Evolutionary conservation across 2,888 invertebrate species (phyloP), one percentile per base, ranked within the genome.

Genomic region (Enchytraeus crypticus): DNA sequence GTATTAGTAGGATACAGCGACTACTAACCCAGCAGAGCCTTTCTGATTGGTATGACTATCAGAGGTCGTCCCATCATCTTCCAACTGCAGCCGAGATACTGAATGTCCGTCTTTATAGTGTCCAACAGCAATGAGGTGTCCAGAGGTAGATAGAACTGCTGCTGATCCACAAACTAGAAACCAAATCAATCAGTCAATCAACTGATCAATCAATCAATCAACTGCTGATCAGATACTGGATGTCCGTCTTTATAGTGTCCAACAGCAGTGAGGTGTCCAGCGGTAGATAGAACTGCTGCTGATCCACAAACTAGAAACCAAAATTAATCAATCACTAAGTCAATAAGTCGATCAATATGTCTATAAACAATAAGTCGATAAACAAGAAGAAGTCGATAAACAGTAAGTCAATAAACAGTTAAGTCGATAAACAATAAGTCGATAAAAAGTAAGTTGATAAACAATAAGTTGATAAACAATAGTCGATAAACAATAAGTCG

Each of bases 101-200:
- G 90, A 79, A 96, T 89, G 84, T 96, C 95, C 74, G 91, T 90
- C 85, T 92, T 92, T 84, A 93, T 89, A 81, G 90, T 91, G 84
- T 97, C 97, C 80, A 97, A 89, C 87, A 97, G 88, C 83, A 97
- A 86, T 82, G 96, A 92, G 82, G 90, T 90, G 84, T 98, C 98
- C 78, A 93, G 91, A 79, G 96, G 93, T 80, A 97, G 90, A 87
- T 97, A 97, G 86, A 96, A 97, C 81, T 92, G 88, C 79, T 88
- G 88, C 85, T 91, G 89, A 85, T 98, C 97, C 60, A 74, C 70
- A 65, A 74, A 72, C 76, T 77, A 70, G 51, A 64, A 55, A n/a
- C 45, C 23, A 21, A 54, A 33, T 56, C 33, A 59, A 53, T 47
- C 33, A 57, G 51, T 54, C n/a, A 5, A 49, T n/a, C 11, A 2